These are phyloP conservation scores for Agelastica alni DNA, from an alignment of 2,888 invertebrate genomes.

Conservation along the genomic window DNA sequence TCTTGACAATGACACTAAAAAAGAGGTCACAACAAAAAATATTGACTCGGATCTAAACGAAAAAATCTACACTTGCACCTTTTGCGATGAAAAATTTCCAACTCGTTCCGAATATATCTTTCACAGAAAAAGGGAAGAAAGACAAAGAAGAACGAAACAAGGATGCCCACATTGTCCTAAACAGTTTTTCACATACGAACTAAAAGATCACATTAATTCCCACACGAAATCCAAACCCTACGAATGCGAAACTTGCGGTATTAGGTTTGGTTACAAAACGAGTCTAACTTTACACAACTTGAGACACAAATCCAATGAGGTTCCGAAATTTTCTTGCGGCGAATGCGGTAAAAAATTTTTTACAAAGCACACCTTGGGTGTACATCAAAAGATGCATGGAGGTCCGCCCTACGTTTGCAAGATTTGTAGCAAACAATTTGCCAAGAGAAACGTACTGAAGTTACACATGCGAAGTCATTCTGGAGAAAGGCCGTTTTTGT, in stretches of 20 bases:
- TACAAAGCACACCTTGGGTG: constrained; percentile 7
- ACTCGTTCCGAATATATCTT: constrained; percentile 3
- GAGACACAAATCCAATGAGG: constrained; percentile 4
- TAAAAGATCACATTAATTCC: constrained; percentile 9
- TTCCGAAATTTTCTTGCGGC: constrained; percentile 3
- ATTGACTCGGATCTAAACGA: not conserved
- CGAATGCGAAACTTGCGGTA: constrained; percentile 8
- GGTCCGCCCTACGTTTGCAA: not conserved
- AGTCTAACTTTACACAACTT: constrained; percentile 1
- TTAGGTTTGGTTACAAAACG: constrained; percentile 4
- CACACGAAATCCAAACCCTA: constrained; percentile 11
- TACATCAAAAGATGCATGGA: constrained; percentile 5
- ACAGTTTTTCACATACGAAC: constrained; percentile 6
- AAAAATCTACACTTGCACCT: not conserved
- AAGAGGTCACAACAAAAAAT: not conserved
- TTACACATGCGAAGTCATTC: constrained; percentile 2
- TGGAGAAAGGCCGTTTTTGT: constrained; percentile 7
- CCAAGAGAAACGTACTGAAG: constrained; percentile 9
- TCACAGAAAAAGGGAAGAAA: not conserved
- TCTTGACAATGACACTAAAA: not conserved
- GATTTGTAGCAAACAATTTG: not conserved
- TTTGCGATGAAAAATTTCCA: not conserved
- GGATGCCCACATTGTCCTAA: not conserved
- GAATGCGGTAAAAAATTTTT: constrained; percentile 8
- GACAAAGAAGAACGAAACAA: constrained; percentile 11